Conservation (phyloP, 2,797 vertebrate species). For the Emydoidea blandingii region DNA sequence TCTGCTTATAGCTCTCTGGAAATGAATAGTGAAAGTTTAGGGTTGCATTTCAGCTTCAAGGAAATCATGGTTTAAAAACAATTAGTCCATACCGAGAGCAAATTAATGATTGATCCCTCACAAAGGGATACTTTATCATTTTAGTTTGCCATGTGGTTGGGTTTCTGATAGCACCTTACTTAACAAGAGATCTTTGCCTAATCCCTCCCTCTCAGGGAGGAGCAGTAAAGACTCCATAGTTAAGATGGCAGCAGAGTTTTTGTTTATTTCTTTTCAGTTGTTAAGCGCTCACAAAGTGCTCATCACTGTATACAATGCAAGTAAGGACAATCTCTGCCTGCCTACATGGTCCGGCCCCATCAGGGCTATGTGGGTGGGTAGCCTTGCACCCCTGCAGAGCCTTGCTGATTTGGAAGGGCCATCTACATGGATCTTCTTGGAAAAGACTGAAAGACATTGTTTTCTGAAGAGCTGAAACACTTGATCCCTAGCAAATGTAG, state of each 20-base stretch:
- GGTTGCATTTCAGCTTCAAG: not conserved
- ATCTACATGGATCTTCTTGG: not conserved
- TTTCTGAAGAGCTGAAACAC: not conserved
- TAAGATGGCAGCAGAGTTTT: not conserved
- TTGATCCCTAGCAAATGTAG: not conserved
- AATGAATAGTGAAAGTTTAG: accelerated
- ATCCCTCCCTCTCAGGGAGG: not conserved
- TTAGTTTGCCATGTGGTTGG: no score
- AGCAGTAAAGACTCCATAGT: not conserved
- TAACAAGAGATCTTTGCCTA: accelerated
- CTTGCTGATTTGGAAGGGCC: not conserved
- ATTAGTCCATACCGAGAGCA: not conserved
- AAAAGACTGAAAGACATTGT: not conserved
- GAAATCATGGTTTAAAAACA: not conserved
- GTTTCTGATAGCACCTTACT: not conserved
- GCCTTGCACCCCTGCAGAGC: not conserved
- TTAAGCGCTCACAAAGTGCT: accelerated
- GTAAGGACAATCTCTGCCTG: not conserved
- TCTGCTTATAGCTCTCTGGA: not conserved
- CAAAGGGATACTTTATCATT: not conserved
- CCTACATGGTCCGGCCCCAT: not conserved
- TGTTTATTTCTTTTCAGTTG: not conserved
- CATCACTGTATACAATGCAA: not conserved
- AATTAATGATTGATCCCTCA: not conserved
- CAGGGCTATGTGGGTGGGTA: not conserved